These are phyloP conservation scores for Channallabes apus DNA, from an alignment of 2,797 vertebrate species.

Conservation along the genomic window DNA sequence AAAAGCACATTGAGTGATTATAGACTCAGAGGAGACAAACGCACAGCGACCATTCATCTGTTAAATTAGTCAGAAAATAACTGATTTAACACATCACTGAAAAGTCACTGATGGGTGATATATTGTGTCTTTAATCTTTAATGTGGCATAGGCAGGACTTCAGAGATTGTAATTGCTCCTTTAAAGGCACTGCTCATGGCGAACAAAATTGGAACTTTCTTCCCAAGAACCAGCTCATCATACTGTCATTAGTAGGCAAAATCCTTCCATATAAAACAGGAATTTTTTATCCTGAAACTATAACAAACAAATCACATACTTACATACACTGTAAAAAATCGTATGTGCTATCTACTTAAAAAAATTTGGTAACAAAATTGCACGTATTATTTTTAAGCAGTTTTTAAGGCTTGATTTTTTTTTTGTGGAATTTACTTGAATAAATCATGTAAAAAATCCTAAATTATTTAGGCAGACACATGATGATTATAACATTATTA, in stretches of 20 bases:
- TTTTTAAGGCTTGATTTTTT: too few species aligned
- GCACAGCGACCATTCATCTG: slow-evolving; percentile 47
- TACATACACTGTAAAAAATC: too few species aligned
- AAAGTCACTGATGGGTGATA: slow-evolving; percentile 13
- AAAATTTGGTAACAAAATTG: too few species aligned
- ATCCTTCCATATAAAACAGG: not conserved
- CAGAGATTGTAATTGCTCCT: slow-evolving; percentile 49
- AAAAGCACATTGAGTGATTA: slow-evolving; percentile 31
- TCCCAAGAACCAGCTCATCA: slow-evolving; percentile 10
- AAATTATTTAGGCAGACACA: too few species aligned
- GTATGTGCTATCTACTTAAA: too few species aligned
- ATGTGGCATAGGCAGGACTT: slow-evolving; percentile 45
- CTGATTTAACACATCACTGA: slow-evolving; percentile 33
- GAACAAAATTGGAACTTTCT: slow-evolving; percentile 48
- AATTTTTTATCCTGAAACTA: not conserved
- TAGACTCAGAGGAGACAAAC: slow-evolving; percentile 40
- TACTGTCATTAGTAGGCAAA: not conserved
- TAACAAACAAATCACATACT: not conserved
- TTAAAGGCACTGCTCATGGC: slow-evolving; percentile 52
- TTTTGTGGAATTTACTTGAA: too few species aligned
- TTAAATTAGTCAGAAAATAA: slow-evolving; percentile 53
- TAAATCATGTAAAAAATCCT: too few species aligned
- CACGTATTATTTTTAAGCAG: too few species aligned
- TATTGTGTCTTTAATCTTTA: slow-evolving; percentile 41
- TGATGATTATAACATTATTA: too few species aligned